phyloP scores from a whole-genome alignment of 2,888 invertebrate species.

The Heliconius erato region DNA sequence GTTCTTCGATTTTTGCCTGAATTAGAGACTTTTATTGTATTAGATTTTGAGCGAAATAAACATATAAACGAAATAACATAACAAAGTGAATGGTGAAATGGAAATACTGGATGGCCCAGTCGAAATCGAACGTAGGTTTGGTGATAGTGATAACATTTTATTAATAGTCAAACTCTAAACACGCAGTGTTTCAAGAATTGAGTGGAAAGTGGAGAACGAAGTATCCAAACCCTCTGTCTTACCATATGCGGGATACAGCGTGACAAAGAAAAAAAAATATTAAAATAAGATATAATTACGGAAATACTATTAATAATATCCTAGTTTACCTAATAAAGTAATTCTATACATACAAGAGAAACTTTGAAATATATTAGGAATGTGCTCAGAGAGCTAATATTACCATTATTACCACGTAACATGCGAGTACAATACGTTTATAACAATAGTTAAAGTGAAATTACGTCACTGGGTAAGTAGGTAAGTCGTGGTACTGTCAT shows the following conservation, averaged over 20 bases:
- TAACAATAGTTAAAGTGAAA: not conserved
- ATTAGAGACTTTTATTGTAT: too few relatives aligned
- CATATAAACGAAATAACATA: too few relatives aligned
- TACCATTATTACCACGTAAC: constrained; percentile 10
- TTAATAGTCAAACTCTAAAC: not conserved
- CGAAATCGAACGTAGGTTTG: too few relatives aligned
- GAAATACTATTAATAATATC: not conserved
- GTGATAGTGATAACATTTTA: too few relatives aligned
- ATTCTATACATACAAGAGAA: not conserved
- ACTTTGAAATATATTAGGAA: not conserved
- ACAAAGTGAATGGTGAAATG: too few relatives aligned
- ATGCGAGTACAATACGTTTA: not conserved
- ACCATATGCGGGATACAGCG: not conserved
- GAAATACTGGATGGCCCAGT: too few relatives aligned
- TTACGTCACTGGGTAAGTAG: constrained; percentile 10
- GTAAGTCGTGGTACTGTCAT: constrained; percentile 21
- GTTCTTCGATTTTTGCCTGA: too few relatives aligned
- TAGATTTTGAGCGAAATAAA: too few relatives aligned
- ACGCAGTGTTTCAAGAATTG: not conserved
- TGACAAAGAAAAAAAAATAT: not conserved
- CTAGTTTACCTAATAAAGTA: not conserved
- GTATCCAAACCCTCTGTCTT: not conserved
- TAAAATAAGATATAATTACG: not conserved
- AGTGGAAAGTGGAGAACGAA: not conserved
- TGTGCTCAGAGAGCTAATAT: not conserved